These are phyloP conservation scores for Cuculus canorus DNA, from an alignment of 2,797 vertebrate genomes.

Conservation along the genomic window DNA sequence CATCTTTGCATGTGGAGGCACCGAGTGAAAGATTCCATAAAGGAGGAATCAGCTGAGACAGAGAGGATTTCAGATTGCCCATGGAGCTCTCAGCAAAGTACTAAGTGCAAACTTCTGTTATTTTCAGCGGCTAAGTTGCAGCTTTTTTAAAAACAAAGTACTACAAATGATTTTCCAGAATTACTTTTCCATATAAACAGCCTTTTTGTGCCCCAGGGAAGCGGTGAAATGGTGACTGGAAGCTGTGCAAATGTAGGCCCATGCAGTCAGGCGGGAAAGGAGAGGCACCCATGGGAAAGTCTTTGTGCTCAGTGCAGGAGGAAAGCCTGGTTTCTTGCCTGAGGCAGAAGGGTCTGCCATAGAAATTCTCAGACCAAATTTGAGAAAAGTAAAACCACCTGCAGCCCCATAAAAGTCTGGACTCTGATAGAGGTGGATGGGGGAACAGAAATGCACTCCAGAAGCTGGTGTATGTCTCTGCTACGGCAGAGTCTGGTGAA, in stretches of 20 bases:
- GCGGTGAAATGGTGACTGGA: neutral
- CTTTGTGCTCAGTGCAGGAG: neutral
- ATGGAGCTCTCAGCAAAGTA: neutral
- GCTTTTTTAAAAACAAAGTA: slow-evolving; percentile 18
- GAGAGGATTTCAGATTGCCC: neutral
- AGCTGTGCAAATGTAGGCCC: neutral
- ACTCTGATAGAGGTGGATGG: neutral
- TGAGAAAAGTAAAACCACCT: neutral
- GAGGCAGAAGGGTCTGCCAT: neutral
- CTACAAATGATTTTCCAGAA: neutral
- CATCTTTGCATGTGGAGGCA: neutral
- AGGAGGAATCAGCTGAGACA: neutral
- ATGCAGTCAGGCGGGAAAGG: neutral
- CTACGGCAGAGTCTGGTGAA: neutral
- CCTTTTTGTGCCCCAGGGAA: slow-evolving; percentile 4
- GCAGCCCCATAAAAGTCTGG: neutral
- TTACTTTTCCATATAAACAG: neutral
- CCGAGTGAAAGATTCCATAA: neutral
- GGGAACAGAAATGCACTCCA: neutral
- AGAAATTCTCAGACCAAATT: neutral
- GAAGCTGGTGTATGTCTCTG: neutral
- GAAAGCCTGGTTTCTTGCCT: neutral
- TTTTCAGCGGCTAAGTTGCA: slow-evolving; percentile 10
- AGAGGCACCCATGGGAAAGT: neutral
- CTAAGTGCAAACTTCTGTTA: neutral